Conservation (phyloP, 2,797 vertebrate genomes). For the Galago senegalensis region DNA sequence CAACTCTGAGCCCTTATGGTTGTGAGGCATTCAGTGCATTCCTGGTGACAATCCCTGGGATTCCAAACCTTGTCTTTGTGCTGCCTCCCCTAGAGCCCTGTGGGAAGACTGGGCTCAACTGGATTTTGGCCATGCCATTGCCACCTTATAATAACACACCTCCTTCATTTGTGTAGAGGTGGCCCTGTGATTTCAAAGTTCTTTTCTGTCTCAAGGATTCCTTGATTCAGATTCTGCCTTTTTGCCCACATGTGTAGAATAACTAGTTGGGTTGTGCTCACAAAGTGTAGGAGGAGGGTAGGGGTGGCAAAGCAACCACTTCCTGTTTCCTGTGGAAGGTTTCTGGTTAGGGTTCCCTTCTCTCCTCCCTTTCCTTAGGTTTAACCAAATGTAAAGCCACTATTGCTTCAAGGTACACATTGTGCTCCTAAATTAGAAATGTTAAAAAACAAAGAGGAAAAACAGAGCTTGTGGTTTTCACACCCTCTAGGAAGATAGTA, state of each 20-base stretch:
- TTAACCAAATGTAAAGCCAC: constrained; percentile 66
- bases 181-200: background rate
- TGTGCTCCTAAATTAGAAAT: constrained; percentile 83
- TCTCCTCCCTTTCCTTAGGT: constrained; percentile 51
- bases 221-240: background rate
- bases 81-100: background rate
- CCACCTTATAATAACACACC: background rate
- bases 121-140: background rate
- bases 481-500: constrained; percentile 67
- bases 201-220: constrained; percentile 5
- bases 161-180: background rate
- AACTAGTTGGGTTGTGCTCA: background rate
- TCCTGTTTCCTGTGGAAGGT: constrained; percentile 78
- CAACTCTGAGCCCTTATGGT: constrained; percentile 55
- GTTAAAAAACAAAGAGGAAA: constrained; percentile 77
- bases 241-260: constrained; percentile 35
- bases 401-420: constrained; percentile 73
- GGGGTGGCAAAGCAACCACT: constrained; percentile 62
- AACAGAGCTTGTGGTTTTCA: constrained; percentile 80
- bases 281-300: constrained; percentile 42
- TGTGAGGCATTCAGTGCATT: constrained; percentile 71
- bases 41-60: constrained; percentile 74
- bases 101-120: background rate
- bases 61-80: constrained; percentile 81
- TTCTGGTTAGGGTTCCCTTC: constrained; percentile 70